Percentiles rank a stretch among this genome's conserved stretches.
These are phyloP conservation scores for Porites lobata DNA, from an alignment of 92 coral and sea anemone species.

Conservation along the genomic window DNA sequence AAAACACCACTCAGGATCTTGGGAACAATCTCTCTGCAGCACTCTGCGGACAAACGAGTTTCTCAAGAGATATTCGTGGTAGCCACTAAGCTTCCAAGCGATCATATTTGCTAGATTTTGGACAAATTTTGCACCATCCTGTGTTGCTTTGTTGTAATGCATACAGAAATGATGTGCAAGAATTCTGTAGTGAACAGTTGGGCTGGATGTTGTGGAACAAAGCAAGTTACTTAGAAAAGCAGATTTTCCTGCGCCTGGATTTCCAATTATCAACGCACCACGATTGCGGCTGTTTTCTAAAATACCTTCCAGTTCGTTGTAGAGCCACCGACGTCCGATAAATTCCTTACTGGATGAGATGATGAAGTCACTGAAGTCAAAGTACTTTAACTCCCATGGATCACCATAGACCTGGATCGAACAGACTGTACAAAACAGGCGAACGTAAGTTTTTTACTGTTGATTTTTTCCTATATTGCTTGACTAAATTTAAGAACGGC, in stretches of 20 bases:
- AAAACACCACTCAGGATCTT: conserved; percentile 86
- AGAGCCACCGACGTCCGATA: conserved; percentile 80
- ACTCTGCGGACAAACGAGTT: conserved; percentile 60
- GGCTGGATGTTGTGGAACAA: conserved; percentile 88
- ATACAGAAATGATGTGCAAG: conserved; percentile 91
- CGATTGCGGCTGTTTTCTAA: conserved; percentile 28
- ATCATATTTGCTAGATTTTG: conserved; percentile 88
- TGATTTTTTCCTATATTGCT: too few species aligned
- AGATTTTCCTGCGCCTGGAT: conserved; percentile 85
- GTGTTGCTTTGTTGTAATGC: conserved; percentile 78
- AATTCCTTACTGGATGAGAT: conserved; percentile 52
- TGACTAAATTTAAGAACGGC: too few species aligned
- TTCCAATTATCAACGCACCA: conserved; percentile 73
- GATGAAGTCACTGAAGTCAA: conserved; percentile 58
- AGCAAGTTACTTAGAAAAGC: conserved; percentile 85
- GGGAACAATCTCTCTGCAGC: conserved; percentile 69
- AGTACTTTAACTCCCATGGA: conserved; percentile 48
- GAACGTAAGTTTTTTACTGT: too few species aligned
- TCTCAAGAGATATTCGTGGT: conserved; percentile 36
- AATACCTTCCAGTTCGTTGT: conserved; percentile 61
- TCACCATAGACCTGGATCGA: conserved; percentile 16
- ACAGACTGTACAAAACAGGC: conserved; percentile 13
- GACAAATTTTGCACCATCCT: conserved; percentile 80
- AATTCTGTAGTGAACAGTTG: conserved; percentile 74
- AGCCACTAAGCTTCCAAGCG: conserved; percentile 58